These are phyloP conservation scores for Electrophaes corylata DNA, from an alignment of 2,888 invertebrate species.

Conservation along the genomic window DNA sequence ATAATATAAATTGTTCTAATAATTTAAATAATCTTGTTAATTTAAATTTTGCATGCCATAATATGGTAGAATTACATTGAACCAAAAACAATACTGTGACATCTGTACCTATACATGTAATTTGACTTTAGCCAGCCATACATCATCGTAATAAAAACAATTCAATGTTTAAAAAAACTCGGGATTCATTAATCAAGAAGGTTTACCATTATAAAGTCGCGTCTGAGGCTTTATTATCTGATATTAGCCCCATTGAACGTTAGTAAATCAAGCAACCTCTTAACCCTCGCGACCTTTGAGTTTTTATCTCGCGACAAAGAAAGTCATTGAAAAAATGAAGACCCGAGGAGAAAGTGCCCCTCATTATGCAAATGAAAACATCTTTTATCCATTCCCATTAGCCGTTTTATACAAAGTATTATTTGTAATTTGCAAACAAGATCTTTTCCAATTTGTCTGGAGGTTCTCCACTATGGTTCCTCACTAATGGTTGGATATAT, in stretches of 20 bases:
- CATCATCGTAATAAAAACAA: no score
- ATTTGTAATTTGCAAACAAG: constrained; percentile 71
- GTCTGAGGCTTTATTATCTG: constrained; percentile 2
- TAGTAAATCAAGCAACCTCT: constrained; percentile 49
- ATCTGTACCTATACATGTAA: no score
- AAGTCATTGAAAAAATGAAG: constrained; percentile 64
- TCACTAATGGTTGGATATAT: constrained; percentile 59
- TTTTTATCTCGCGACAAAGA: constrained; percentile 39
- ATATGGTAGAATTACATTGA: no score
- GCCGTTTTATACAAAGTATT: constrained; percentile 62
- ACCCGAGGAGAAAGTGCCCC: constrained; percentile 56
- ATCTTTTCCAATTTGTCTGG: constrained; percentile 70
- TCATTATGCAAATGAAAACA: constrained; percentile 75
- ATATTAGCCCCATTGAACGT: constrained; percentile 51
- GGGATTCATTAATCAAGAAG: no score
- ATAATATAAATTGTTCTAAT: no score
- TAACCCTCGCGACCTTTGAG: constrained; percentile 36
- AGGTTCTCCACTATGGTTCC: constrained; percentile 47
- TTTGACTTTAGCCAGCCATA: no score
- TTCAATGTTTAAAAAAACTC: no score
- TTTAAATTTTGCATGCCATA: no score
- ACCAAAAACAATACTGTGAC: no score
- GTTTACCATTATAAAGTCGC: neutral
- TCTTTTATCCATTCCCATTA: constrained; percentile 71
- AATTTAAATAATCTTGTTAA: no score